Evolutionary conservation across 2,113 vertebrate species (phyloP).

Genomic region (Asarcornis scutulata): DNA sequence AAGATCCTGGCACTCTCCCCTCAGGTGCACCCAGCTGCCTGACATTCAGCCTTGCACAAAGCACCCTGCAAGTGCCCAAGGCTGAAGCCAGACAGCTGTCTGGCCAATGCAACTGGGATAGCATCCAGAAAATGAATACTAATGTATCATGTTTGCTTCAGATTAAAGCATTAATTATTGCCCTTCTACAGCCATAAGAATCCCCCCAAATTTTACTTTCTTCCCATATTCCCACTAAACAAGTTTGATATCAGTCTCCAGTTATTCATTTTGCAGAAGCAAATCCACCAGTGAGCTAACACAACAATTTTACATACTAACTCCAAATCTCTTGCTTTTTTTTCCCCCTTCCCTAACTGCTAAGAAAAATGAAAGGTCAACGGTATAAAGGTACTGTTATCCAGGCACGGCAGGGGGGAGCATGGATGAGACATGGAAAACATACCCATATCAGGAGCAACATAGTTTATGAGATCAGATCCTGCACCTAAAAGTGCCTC

Average conservation of each 20-base stretch:
- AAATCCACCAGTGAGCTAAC: neutral
- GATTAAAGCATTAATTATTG: neutral
- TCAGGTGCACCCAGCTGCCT: neutral
- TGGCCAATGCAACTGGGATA: neutral
- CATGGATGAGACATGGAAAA: neutral
- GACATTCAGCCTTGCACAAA: neutral
- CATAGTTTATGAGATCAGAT: neutral
- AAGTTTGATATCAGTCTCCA: neutral
- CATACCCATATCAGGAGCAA: neutral
- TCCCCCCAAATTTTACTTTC: neutral
- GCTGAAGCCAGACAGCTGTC: neutral
- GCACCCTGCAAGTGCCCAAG: neutral
- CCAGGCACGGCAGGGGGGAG: too few species aligned
- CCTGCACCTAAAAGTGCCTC: neutral
- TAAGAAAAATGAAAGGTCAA: neutral
- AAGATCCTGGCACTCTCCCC: too few species aligned
- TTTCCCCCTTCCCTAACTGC: neutral
- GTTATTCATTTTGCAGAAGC: neutral
- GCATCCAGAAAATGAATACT: too few species aligned
- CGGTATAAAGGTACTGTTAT: neutral
- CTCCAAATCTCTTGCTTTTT: neutral
- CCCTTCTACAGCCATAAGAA: neutral
- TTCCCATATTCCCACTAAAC: neutral
- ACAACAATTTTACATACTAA: neutral
- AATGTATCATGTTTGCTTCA: neutral